These are phyloP conservation scores for Pomatorhinus ruficollis DNA, from an alignment of 2,113 vertebrate species.

Conservation along the genomic window DNA sequence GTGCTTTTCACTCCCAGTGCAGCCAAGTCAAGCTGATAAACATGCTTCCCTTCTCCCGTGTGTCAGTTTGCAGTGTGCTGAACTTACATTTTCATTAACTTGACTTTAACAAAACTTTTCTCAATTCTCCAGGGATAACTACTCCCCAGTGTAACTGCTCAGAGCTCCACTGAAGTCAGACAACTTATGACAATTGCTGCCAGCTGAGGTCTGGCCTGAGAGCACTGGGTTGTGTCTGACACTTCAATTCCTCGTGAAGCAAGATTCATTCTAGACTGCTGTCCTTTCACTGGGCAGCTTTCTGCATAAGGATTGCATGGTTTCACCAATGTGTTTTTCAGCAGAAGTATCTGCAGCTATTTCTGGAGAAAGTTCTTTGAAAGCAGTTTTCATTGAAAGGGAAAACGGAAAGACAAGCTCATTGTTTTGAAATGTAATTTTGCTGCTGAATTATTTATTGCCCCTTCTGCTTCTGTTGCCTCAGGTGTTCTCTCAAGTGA, in stretches of 20 bases:
- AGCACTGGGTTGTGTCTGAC: background rate
- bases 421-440: slow-evolving; percentile 50
- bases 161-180: background rate
- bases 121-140: background rate
- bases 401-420: background rate
- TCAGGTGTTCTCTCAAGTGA: slow-evolving; percentile 44
- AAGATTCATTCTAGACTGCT: background rate
- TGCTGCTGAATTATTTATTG: slow-evolving; percentile 62
- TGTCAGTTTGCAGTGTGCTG: background rate
- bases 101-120: slow-evolving; percentile 26
- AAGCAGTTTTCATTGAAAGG: background rate
- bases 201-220: background rate
- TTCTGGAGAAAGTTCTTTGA: slow-evolving; percentile 3
- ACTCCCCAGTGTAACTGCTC: background rate
- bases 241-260: background rate
- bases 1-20: background rate
- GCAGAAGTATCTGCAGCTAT: background rate
- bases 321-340: background rate
- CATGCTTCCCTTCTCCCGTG: background rate
- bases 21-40: slow-evolving; percentile 45
- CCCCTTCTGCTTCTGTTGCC: slow-evolving; percentile 40
- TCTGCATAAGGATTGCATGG: background rate
- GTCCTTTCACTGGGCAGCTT: background rate
- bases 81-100: slow-evolving; percentile 38
- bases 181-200: background rate